Evolutionary conservation across 1,140 invertebrate genomes (phyloP).

Genomic region (Anadara kagoshimensis): DNA sequence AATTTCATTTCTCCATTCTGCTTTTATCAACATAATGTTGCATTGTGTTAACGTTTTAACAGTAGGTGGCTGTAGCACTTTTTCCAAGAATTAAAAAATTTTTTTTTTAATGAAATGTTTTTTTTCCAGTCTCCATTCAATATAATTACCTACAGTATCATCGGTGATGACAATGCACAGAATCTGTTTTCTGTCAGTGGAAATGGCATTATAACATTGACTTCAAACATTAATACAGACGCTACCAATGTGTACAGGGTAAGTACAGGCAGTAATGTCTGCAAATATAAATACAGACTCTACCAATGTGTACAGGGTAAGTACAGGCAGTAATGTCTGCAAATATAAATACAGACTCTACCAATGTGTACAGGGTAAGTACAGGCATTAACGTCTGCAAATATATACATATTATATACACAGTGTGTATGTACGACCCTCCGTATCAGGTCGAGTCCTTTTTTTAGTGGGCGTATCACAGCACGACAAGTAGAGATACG

Average conservation of each 20-base stretch:
- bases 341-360: slow-evolving; percentile 16
- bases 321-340: neutral
- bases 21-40: no score
- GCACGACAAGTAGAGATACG: no score
- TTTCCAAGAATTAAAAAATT: no score
- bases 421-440: no score
- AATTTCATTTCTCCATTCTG: no score
- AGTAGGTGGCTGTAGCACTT: no score
- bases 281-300: slow-evolving; percentile 14
- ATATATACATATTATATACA: no score
- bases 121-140: slow-evolving; percentile 46
- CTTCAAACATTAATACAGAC: slow-evolving; percentile 17
- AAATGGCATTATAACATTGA: slow-evolving; percentile 30
- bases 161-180: slow-evolving; percentile 49
- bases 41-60: no score
- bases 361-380: slow-evolving; percentile 18
- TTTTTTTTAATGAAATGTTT: no score
- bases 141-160: slow-evolving; percentile 45
- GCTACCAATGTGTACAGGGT: slow-evolving; percentile 16
- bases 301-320: slow-evolving; percentile 17
- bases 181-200: slow-evolving; percentile 41
- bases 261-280: neutral
- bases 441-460: no score
- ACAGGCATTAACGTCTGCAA: no score
- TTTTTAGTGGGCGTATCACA: no score